These are phyloP conservation scores for Pluvialis apricaria DNA, from an alignment of 2,113 vertebrate species.

Conservation along the genomic window DNA sequence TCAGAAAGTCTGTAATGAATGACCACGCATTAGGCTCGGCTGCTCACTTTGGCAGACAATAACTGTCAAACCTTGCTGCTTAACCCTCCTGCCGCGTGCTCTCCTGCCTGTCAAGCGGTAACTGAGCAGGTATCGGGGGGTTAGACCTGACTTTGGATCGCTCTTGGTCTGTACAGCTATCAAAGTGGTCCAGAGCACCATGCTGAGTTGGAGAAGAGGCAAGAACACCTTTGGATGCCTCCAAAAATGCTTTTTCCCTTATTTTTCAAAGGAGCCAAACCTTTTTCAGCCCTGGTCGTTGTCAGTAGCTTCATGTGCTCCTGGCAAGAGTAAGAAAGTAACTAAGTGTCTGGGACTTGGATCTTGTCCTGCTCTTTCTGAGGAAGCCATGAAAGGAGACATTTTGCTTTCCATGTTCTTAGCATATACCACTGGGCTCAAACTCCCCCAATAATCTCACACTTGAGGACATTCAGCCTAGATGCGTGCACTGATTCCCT, in stretches of 20 bases:
- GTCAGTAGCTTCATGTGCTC: neutral
- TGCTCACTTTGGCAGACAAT: conserved; percentile 23
- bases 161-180: neutral
- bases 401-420: neutral
- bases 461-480: neutral
- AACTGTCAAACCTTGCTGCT: neutral
- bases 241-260: neutral
- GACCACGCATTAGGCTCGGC: conserved; percentile 31
- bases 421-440: neutral
- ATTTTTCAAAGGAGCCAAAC: neutral
- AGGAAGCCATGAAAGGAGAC: neutral
- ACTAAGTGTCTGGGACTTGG: neutral
- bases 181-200: neutral
- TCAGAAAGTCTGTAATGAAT: neutral
- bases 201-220: neutral
- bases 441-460: neutral
- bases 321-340: neutral
- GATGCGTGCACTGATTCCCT: neutral
- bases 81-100: neutral
- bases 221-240: neutral
- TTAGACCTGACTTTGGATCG: neutral
- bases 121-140: neutral
- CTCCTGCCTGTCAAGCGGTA: neutral
- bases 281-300: neutral
- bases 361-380: neutral